Percentiles rank a stretch among this genome's conserved stretches.
Conservation (phyloP, 1,140 invertebrate species). For the Drosophila melanogaster region DNA sequence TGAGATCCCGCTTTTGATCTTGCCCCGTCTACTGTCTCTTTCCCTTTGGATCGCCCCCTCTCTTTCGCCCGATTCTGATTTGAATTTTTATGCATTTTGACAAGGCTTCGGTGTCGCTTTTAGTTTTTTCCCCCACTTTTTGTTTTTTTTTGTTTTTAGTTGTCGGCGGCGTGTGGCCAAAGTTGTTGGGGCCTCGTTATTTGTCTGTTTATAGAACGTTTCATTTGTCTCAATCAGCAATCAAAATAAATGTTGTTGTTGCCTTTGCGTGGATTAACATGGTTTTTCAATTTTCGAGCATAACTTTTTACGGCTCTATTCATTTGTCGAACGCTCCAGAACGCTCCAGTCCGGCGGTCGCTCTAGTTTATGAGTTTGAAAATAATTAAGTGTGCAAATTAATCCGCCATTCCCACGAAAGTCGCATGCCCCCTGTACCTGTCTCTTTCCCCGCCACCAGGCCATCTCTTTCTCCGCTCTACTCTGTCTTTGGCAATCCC, state of each 20-base stretch:
- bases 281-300: slow-evolving; percentile 79
- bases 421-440: slow-evolving; percentile 2
- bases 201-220: slow-evolving; percentile 73
- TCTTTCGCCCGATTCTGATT: slow-evolving; percentile 53
- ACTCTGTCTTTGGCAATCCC: slow-evolving; percentile 53
- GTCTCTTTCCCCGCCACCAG: neutral
- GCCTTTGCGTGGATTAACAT: slow-evolving; percentile 47
- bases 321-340: slow-evolving; percentile 27
- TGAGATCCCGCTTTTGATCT: slow-evolving; percentile 69
- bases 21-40: slow-evolving; percentile 1
- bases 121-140: neutral
- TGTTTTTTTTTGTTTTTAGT: slow-evolving; percentile 4
- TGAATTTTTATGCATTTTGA: slow-evolving; percentile 81
- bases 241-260: slow-evolving; percentile 61
- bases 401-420: slow-evolving; percentile 69
- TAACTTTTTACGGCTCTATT: slow-evolving; percentile 77
- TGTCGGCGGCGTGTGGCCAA: slow-evolving; percentile 58
- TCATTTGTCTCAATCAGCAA: slow-evolving; percentile 76
- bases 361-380: slow-evolving; percentile 49
- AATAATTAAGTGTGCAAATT: slow-evolving; percentile 60
- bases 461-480: neutral
- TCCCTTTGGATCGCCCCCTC: slow-evolving; percentile 2
- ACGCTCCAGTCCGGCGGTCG: slow-evolving; percentile 1
- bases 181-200: slow-evolving; percentile 38
- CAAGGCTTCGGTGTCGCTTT: slow-evolving; percentile 50